Percentiles rank a stretch among this genome's conserved stretches.
Conservation (phyloP, 1,140 invertebrate species). For the Asobara japonica region DNA sequence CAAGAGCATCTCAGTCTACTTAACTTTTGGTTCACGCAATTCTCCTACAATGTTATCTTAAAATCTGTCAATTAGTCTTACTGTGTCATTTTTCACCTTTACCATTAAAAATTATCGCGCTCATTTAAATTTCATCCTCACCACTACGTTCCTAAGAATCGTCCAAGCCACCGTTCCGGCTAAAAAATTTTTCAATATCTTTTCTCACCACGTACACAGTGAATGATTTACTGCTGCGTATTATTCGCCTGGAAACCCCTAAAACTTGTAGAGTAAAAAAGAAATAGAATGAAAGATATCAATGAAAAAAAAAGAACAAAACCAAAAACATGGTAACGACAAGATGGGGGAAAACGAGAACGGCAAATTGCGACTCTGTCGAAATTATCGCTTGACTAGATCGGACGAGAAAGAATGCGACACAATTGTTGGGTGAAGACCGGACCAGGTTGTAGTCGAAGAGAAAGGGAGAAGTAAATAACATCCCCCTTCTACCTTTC, state of each 20-base stretch:
- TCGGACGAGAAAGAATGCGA: constrained; percentile 57
- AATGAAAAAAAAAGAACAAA: neutral
- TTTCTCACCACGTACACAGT: neutral
- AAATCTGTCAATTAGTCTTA: too few species aligned
- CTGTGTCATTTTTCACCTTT: too few species aligned
- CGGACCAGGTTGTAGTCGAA: constrained; percentile 4
- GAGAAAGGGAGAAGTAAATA: constrained; percentile 6
- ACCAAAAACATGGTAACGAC: constrained; percentile 5
- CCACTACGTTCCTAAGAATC: too few species aligned
- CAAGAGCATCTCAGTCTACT: too few species aligned
- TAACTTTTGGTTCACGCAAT: too few species aligned
- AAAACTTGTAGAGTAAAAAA: neutral
- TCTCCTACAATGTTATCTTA: too few species aligned
- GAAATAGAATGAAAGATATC: neutral
- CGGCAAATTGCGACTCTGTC: constrained; percentile 57
- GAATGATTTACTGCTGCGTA: neutral
- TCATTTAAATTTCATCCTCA: too few species aligned
- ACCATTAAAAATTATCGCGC: too few species aligned
- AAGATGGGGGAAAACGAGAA: constrained; percentile 12
- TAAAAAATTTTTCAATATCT: too few species aligned
- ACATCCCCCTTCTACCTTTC: constrained; percentile 41
- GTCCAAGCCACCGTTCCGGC: too few species aligned
- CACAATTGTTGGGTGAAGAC: constrained; percentile 52
- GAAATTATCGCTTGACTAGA: constrained; percentile 54
- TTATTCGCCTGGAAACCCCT: neutral